Evolutionary conservation across 1,140 invertebrate species (phyloP).

Genomic region (Drosophila novamexicana): DNA sequence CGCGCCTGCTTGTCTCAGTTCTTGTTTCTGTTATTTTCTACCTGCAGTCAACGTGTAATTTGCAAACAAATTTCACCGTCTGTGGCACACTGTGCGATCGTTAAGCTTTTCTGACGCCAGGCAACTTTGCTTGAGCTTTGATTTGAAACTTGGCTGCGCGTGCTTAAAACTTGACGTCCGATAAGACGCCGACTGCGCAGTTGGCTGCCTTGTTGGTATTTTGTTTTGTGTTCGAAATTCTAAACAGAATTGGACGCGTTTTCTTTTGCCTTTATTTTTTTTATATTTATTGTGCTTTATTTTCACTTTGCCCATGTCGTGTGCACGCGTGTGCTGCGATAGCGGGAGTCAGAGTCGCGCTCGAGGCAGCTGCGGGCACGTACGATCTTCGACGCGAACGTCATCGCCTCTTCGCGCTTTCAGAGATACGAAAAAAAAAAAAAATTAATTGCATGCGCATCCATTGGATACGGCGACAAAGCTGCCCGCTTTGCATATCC

Average conservation of each 20-base stretch:
- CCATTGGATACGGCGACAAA: conserved; percentile 16
- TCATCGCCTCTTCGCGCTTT: too few species aligned
- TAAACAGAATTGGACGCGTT: conserved; percentile 42
- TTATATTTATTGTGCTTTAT: not conserved
- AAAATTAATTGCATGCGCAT: conserved; percentile 23
- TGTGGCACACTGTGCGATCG: conserved; percentile 21
- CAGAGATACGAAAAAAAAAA: too few species aligned
- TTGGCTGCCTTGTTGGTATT: conserved; percentile 8
- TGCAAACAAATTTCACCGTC: not conserved
- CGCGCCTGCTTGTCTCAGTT: conserved; percentile 39
- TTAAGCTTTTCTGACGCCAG: conserved; percentile 41
- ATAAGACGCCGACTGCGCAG: conserved; percentile 32
- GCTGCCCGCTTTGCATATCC: not conserved
- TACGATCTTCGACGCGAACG: conserved; percentile 25
- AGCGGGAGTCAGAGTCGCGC: conserved; percentile 13
- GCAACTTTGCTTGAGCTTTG: conserved; percentile 32
- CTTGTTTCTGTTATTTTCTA: not conserved
- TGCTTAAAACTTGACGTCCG: conserved; percentile 20
- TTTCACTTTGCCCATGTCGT: not conserved
- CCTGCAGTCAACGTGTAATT: not conserved
- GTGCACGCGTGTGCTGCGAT: conserved; percentile 32
- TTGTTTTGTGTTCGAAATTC: conserved; percentile 56
- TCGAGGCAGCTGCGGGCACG: conserved; percentile 40
- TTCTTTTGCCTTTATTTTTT: not conserved
- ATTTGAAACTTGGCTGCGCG: conserved; percentile 56